Conservation (phyloP, 1,140 invertebrate species). For the Octopus sinensis region DNA sequence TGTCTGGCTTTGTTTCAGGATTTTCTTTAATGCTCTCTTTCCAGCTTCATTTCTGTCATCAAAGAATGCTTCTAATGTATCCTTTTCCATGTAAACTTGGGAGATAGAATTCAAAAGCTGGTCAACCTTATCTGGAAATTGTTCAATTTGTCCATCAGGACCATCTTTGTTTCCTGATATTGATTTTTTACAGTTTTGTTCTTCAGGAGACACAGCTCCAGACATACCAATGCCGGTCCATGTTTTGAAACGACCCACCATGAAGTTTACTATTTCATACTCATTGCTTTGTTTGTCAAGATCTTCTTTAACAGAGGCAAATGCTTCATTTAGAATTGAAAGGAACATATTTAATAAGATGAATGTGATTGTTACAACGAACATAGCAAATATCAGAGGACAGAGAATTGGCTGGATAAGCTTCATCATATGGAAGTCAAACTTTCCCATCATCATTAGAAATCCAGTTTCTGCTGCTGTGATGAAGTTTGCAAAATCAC, state of each 20-base stretch:
- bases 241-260: constrained; percentile 54
- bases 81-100: constrained; percentile 55
- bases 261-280: constrained; percentile 66
- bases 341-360: constrained; percentile 64
- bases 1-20: constrained; percentile 14
- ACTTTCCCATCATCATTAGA: constrained; percentile 63
- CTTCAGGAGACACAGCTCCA: constrained; percentile 20
- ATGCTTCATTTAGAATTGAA: constrained; percentile 63
- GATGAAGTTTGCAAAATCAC: constrained; percentile 60
- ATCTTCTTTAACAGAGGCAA: constrained; percentile 60
- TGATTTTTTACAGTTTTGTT: neutral
- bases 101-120: constrained; percentile 58
- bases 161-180: constrained; percentile 32
- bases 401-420: constrained; percentile 56
- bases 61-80: constrained; percentile 36
- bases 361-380: constrained; percentile 60
- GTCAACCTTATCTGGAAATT: constrained; percentile 57
- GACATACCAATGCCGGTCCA: constrained; percentile 25
- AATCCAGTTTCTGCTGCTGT: constrained; percentile 59
- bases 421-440: constrained; percentile 60
- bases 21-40: constrained; percentile 17
- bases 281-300: constrained; percentile 65
- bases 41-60: constrained; percentile 24
- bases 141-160: constrained; percentile 42
- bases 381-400: constrained; percentile 61